Evolutionary conservation across 1,140 invertebrate genomes (phyloP).

Genomic region (Lasaia peninsularis): DNA sequence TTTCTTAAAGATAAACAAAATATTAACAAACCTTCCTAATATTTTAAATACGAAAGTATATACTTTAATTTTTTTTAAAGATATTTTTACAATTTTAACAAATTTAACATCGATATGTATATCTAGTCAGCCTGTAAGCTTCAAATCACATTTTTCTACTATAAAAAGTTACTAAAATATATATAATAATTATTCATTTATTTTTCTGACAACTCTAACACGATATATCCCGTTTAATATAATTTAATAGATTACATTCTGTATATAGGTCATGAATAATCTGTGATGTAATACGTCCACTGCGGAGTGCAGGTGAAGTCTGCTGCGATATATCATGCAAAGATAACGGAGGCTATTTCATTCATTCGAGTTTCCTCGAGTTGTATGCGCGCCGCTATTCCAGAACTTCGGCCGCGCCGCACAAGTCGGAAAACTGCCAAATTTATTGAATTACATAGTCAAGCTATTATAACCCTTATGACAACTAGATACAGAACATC

Average conservation of each 20-base stretch:
- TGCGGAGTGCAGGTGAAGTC: neutral
- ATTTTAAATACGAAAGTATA: too few relatives aligned
- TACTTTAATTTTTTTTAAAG: too few relatives aligned
- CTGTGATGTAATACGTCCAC: neutral
- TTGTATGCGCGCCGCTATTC: conserved; percentile 17
- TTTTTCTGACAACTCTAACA: neutral
- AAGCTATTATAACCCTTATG: conserved; percentile 2
- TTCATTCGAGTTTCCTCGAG: conserved; percentile 13
- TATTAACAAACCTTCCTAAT: too few relatives aligned
- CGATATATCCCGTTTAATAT: neutral
- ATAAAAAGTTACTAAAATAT: too few relatives aligned
- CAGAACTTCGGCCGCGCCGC: conserved; percentile 21
- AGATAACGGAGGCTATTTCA: conserved; percentile 15
- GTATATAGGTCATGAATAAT: too few relatives aligned
- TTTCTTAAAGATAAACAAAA: neutral
- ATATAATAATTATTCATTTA: too few relatives aligned
- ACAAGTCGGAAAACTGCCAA: conserved; percentile 23
- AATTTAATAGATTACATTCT: neutral
- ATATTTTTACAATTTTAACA: too few relatives aligned
- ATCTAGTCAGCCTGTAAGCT: too few relatives aligned
- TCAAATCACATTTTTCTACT: too few relatives aligned
- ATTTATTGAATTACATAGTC: neutral
- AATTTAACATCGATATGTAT: too few relatives aligned
- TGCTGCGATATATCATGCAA: neutral
- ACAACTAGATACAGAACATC: neutral